Percentiles rank a stretch among this genome's conserved stretches.
Evolutionary conservation across 1,140 invertebrate genomes (phyloP).

Genomic region (Odontomachus brunneus): DNA sequence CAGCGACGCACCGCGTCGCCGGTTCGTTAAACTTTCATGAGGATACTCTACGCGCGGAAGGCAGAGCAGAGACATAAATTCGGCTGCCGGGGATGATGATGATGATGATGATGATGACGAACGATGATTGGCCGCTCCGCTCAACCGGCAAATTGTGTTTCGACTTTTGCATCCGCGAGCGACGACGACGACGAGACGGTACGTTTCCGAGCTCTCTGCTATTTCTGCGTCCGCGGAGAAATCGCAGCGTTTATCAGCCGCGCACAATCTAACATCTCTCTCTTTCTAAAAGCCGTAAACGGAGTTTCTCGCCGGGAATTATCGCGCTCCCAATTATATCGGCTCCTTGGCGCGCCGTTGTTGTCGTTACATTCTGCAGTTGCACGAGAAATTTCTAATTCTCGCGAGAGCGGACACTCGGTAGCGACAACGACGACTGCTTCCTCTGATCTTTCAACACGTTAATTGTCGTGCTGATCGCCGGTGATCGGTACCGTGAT

Average conservation of each 20-base stretch:
- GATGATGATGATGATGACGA: slow-evolving; percentile 46
- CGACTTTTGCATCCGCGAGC: slow-evolving; percentile 1
- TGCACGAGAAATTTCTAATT: slow-evolving; percentile 18
- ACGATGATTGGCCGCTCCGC: slow-evolving; percentile 39
- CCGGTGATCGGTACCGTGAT: too few species aligned
- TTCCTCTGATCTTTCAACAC: too few species aligned
- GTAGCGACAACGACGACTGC: too few species aligned
- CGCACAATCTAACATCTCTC: slow-evolving; percentile 17
- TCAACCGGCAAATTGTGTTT: slow-evolving; percentile 10
- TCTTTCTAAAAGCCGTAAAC: background rate
- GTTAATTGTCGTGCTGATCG: too few species aligned
- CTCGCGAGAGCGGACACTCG: background rate
- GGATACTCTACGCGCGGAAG: background rate
- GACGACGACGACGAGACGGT: background rate
- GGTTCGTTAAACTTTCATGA: slow-evolving; percentile 55
- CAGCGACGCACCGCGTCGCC: background rate
- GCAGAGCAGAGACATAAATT: background rate
- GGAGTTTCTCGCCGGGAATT: slow-evolving; percentile 36
- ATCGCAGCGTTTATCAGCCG: slow-evolving; percentile 6
- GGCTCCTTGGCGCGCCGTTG: background rate
- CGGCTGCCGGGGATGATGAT: slow-evolving; percentile 16
- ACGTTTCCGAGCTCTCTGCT: too few species aligned
- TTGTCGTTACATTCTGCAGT: background rate
- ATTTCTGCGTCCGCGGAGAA: background rate
- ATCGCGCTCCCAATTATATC: slow-evolving; percentile 6